A percentile compares a stretch with the other conserved stretches of the same genome.
Conservation (phyloP, 2,888 invertebrate species). For the Pocota personata region DNA sequence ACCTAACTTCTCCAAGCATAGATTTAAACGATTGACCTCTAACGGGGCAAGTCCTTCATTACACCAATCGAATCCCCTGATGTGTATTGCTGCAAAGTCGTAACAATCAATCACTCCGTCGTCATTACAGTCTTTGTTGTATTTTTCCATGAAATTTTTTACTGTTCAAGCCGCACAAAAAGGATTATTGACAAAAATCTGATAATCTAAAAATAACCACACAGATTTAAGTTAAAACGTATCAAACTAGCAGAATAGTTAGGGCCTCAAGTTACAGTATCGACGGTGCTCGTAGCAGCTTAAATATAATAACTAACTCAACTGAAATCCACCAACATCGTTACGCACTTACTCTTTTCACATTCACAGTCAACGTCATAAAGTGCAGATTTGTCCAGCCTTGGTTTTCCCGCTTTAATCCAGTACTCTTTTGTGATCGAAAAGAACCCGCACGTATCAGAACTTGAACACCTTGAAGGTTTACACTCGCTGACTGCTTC, state of each 20-base stretch:
- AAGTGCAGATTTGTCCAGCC: conserved; percentile 29
- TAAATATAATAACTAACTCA: conserved; percentile 50
- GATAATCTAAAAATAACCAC: conserved; percentile 76
- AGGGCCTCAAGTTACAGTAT: neutral
- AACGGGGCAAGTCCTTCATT: conserved; percentile 69
- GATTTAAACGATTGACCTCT: conserved; percentile 83
- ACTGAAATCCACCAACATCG: conserved; percentile 1
- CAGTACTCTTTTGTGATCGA: conserved; percentile 78
- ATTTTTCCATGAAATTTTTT: conserved; percentile 74
- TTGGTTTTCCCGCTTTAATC: conserved; percentile 76
- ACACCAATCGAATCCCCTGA: conserved; percentile 78
- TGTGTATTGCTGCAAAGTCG: conserved; percentile 78
- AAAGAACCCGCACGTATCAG: conserved; percentile 76
- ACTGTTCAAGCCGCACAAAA: conserved; percentile 77
- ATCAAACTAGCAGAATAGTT: neutral
- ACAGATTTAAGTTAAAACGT: neutral
- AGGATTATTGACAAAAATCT: conserved; percentile 76
- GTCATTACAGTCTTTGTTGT: conserved; percentile 77
- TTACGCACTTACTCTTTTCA: conserved; percentile 27
- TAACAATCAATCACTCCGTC: conserved; percentile 78
- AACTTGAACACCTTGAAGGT: conserved; percentile 65
- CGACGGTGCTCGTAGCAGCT: neutral
- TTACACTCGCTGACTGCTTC: conserved; percentile 74
- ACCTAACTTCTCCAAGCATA: conserved; percentile 78
- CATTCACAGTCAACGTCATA: neutral